phyloP scores from a whole-genome alignment of 64 coral and sea anemone species.

The Dendronephthya gigantea region DNA sequence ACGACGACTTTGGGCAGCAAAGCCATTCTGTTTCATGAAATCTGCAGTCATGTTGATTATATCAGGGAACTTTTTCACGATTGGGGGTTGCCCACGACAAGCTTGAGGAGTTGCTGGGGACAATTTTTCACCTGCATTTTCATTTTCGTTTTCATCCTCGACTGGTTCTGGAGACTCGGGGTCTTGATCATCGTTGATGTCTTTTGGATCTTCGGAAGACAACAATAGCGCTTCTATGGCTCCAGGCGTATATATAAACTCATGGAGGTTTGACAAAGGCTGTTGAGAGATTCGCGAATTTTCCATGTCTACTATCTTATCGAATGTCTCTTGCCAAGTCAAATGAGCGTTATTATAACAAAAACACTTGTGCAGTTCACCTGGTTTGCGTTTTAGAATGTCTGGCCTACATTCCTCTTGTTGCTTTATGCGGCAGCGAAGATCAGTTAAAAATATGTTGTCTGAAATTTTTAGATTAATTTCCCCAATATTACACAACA shows the following conservation, averaged over 20 bases:
- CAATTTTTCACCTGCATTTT: background rate
- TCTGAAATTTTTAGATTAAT: conserved; percentile 8
- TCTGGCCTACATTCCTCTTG: background rate
- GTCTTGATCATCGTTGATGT: background rate
- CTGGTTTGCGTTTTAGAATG: background rate
- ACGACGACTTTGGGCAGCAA: background rate
- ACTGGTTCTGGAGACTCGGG: background rate
- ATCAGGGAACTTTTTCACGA: background rate
- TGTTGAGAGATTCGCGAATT: background rate
- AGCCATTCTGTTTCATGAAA: conserved; percentile 12
- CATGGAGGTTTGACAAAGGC: background rate
- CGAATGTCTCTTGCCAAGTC: conserved; percentile 5
- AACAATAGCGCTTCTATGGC: background rate
- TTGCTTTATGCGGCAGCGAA: background rate
- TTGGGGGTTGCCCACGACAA: background rate
- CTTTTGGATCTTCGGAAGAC: background rate
- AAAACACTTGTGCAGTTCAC: background rate
- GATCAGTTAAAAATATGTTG: background rate
- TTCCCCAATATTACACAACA: background rate
- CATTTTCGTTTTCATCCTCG: background rate
- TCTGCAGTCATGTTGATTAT: background rate
- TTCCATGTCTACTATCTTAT: background rate
- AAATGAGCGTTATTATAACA: background rate
- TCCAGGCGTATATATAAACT: conserved; percentile 4
- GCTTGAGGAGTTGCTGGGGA: background rate